Evolutionary conservation across 2,888 invertebrate species (phyloP), one percentile per base, ranked within the genome.

Genomic region (Spatulosminthurus flaviceps): DNA sequence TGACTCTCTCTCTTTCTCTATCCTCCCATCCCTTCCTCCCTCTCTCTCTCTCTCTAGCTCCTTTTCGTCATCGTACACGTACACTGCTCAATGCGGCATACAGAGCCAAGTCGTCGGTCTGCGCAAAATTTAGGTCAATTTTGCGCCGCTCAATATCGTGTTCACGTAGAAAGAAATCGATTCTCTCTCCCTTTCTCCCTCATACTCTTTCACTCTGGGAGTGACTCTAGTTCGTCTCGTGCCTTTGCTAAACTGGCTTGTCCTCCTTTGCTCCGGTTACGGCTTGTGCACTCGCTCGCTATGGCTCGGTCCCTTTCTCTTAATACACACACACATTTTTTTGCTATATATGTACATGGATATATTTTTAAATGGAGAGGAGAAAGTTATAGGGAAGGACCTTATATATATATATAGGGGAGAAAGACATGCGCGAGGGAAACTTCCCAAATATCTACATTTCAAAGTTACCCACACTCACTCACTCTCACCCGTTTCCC

Each of bases 101-200:
- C 29, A 29, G 74, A 66, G 43, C 66, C 66, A 19, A 76, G 75
- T 42, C 41, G 66, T 21, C 87, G 81, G 83, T 83, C 83, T 83
- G 84, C 84, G 84, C 84, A 84, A 84, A 84, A 84, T 84, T 84
- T 84, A 76, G 82, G 83, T 83, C 83, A 83, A 83, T 82, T 83
- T 82, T 83, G 84, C 84, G 84, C 83, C 85, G 85, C 82, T 85
- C 85, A 85, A 85, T 85, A 85, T 81, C 82, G 81, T 81, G 79
- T 83, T 83, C 84, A 81, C 79, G 83, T 83, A 81, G 80, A 83
- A 83, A 85, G 84, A 83, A 84, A 85, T 85, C 85, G 85, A 85
- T 85, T 84, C 81, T 80, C 80, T 75, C 79, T 82, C 82, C 80
- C 78, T 75, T 66, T 78, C 79, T 79, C 81, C 77, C 81, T n/a